Evolutionary conservation across 2,888 invertebrate species (phyloP), one percentile per base, ranked within the genome.

Genomic region (Meandrusa payeni): DNA sequence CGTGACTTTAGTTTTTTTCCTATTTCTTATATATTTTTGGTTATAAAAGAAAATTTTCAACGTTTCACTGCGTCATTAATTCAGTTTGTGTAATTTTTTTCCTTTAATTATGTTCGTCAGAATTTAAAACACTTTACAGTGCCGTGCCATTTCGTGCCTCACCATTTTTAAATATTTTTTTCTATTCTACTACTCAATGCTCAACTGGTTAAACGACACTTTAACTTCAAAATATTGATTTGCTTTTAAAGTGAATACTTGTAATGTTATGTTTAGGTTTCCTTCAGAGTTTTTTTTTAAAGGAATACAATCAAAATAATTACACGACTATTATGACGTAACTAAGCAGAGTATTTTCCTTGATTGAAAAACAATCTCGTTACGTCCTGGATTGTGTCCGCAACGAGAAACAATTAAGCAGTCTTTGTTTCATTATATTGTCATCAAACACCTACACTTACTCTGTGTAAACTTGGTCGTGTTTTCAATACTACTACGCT

Each of bases 71-170:
- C n/a, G n/a, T n/a, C n/a, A 22, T 29, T 38, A 12, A 22, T 22
- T 20, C 19, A 12, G 28, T 38, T 28, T 28, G 28, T 13, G 12
- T 13, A 6, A 9, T 9, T 38, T 12, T 29, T 20, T 22, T 38
- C 29, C 10, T 9, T 22, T 29, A 29, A 20, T 10, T 4, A 2
- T 26, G 26, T 37, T 37, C 4, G 24, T 37, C 22, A 20, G 37
- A 43, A 43, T 37, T 37, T 29, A 26, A 31, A 43, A 43, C 38
- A 26, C n/a, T 26, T 32, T 26, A 37, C 32, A 37, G 19, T 37
- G n/a, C n/a, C n/a, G n/a, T n/a, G n/a, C n/a, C n/a, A n/a, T n/a
- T n/a, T n/a, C n/a, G n/a, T n/a, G n/a, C n/a, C n/a, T n/a, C n/a
- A n/a, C n/a, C n/a, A n/a, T n/a, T n/a, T n/a, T n/a, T n/a, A n/a